Percentiles rank a stretch among this genome's conserved stretches.
Evolutionary conservation across 2,113 vertebrate species (phyloP).

Genomic region (Rostratula benghalensis): DNA sequence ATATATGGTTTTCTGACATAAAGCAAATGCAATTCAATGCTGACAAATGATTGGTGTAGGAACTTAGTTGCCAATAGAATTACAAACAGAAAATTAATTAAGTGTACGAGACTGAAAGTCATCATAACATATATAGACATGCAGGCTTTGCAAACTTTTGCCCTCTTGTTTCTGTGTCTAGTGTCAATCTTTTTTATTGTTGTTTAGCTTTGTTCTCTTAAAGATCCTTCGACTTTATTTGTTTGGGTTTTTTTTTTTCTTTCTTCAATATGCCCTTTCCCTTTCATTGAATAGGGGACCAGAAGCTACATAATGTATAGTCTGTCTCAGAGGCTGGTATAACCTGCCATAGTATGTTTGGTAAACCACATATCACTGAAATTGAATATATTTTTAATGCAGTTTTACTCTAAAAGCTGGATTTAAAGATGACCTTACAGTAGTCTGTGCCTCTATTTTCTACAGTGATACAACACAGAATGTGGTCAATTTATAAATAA

Average conservation of each 20-base stretch:
- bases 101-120: conserved; percentile 32
- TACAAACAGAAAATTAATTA: conserved; percentile 60
- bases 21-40: conserved; percentile 18
- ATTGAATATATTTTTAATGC: background rate
- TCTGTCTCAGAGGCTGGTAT: background rate
- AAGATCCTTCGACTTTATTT: background rate
- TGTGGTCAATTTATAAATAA: background rate
- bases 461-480: background rate
- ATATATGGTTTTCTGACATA: conserved; percentile 17
- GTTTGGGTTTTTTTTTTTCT: background rate
- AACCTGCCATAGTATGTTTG: background rate
- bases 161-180: background rate
- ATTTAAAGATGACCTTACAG: background rate
- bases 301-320: background rate
- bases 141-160: background rate
- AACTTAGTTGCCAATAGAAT: background rate
- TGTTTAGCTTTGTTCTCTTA: background rate
- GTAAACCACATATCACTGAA: background rate
- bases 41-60: conserved; percentile 36
- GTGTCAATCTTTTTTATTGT: background rate
- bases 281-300: background rate
- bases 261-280: background rate
- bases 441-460: background rate
- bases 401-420: background rate
- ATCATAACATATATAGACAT: conserved; percentile 2